These are phyloP conservation scores for Pangasius sanitwongsei DNA, from an alignment of 2,797 vertebrate species.

Conservation along the genomic window DNA sequence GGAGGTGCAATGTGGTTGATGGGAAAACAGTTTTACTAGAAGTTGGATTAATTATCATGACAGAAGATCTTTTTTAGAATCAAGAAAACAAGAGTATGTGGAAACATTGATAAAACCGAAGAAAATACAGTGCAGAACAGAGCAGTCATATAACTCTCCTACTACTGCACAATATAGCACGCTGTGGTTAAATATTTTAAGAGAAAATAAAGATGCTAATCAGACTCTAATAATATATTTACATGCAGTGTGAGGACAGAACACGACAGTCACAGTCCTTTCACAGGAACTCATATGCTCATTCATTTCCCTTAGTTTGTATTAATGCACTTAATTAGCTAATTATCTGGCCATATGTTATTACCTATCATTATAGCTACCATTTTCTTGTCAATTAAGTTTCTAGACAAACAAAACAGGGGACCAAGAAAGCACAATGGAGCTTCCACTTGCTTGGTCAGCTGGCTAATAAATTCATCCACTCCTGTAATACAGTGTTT, in stretches of 20 bases:
- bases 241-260: neutral
- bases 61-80: neutral
- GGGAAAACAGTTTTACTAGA: neutral
- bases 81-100: neutral
- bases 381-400: neutral
- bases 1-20: neutral
- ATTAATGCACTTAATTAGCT: neutral
- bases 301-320: neutral
- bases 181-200: neutral
- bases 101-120: neutral
- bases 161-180: neutral
- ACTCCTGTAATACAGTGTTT: neutral
- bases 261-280: neutral
- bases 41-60: neutral
- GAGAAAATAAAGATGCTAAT: neutral
- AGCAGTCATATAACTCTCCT: neutral
- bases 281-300: neutral
- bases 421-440: neutral
- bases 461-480: neutral
- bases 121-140: neutral
- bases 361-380: neutral
- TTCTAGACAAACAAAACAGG: neutral
- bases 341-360: neutral
- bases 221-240: neutral
- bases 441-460: neutral